Conservation (phyloP, 2,888 invertebrate genomes). For the Minunthozetes semirufus region DNA sequence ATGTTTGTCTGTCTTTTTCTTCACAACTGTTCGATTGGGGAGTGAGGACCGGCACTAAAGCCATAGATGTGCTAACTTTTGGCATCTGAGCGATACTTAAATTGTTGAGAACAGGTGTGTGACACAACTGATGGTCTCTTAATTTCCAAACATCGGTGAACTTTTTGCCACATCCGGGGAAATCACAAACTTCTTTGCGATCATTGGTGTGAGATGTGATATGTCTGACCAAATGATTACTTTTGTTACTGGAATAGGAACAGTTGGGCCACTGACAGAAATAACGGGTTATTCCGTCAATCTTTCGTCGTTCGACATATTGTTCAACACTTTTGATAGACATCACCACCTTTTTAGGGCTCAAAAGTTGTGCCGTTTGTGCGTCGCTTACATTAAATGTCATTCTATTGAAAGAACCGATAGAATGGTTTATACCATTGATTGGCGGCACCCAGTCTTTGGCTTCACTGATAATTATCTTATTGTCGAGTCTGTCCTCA, state of each 20-base stretch:
- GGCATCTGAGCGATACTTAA: background rate
- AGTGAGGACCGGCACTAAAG: background rate
- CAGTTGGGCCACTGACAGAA: slow-evolving; percentile 13
- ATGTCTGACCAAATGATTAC: slow-evolving; percentile 23
- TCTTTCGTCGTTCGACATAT: slow-evolving; percentile 1
- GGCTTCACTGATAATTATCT: slow-evolving; percentile 4
- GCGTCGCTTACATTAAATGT: slow-evolving; percentile 25
- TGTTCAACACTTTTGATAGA: slow-evolving; percentile 26
- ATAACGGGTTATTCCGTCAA: slow-evolving; percentile 10
- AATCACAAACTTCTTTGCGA: background rate
- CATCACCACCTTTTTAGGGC: slow-evolving; percentile 16
- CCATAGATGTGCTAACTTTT: background rate
- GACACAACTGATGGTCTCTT: slow-evolving; percentile 8
- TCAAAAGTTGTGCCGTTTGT: slow-evolving; percentile 7
- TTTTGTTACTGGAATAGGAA: slow-evolving; percentile 10
- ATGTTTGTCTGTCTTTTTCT: background rate
- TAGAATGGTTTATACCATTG: background rate
- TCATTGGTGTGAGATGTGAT: slow-evolving; percentile 3
- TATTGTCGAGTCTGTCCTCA: background rate
- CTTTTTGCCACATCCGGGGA: slow-evolving; percentile 7
- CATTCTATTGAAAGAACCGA: background rate
- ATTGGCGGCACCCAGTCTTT: background rate
- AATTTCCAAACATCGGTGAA: background rate
- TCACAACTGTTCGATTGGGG: no score
- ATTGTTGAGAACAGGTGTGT: background rate